phyloP scores from a whole-genome alignment of 2,888 invertebrate genomes.

The Pardosa pseudoannulata region DNA sequence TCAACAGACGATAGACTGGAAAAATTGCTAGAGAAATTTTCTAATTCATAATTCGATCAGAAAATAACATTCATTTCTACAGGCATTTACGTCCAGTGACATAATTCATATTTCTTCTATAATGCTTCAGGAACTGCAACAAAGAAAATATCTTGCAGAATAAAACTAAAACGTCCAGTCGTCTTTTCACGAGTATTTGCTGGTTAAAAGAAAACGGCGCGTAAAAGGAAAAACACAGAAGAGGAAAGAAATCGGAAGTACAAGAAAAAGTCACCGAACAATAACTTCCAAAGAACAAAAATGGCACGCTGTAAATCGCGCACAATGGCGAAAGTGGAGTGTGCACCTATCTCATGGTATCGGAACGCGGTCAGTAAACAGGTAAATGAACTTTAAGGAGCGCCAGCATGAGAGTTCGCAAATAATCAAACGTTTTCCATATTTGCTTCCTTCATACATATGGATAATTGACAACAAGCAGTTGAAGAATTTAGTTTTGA shows the following conservation, averaged over 20 bases:
- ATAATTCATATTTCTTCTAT: no score
- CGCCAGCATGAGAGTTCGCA: not conserved
- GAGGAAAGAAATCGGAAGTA: slow-evolving; percentile 13
- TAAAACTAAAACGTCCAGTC: no score
- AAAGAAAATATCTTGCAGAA: no score
- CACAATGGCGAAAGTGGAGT: slow-evolving; percentile 48
- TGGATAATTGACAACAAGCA: not conserved
- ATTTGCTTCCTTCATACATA: not conserved
- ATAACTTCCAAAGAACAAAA: slow-evolving; percentile 53
- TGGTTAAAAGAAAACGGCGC: no score
- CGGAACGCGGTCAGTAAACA: slow-evolving; percentile 59
- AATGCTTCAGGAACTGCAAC: no score
- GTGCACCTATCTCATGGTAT: slow-evolving; percentile 19
- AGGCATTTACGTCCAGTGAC: no score
- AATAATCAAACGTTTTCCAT: not conserved
- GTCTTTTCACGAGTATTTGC: no score
- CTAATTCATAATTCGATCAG: no score
- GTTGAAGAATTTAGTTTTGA: no score
- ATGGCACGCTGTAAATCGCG: slow-evolving; percentile 57
- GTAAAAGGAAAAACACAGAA: not conserved
- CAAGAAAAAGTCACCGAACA: slow-evolving; percentile 52
- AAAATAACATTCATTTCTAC: no score
- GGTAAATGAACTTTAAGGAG: slow-evolving; percentile 62
- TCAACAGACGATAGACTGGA: no score
- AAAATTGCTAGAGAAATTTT: no score